phyloP scores from a whole-genome alignment of 1,140 invertebrate genomes.

The Drosophila biarmipes region DNA sequence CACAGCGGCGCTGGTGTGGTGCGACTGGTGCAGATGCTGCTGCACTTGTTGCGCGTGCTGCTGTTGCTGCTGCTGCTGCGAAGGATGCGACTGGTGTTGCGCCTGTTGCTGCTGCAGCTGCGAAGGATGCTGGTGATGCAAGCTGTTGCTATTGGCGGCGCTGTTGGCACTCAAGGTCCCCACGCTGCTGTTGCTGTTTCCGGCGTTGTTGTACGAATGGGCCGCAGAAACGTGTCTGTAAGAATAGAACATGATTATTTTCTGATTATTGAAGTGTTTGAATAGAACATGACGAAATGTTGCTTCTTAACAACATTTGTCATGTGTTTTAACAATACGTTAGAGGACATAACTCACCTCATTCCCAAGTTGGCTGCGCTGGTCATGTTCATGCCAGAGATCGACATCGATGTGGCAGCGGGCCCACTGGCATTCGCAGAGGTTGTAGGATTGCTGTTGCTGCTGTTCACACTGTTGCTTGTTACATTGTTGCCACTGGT shows the following conservation, averaged over 20 bases:
- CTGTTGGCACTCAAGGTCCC: constrained; percentile 26
- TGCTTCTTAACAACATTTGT: no score
- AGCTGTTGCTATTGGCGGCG: constrained; percentile 30
- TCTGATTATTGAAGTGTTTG: no score
- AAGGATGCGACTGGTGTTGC: constrained; percentile 28
- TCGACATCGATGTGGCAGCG: constrained; percentile 44
- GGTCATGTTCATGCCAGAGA: constrained; percentile 35
- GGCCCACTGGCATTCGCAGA: constrained; percentile 28
- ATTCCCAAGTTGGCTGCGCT: constrained; percentile 50
- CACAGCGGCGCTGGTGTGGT: constrained; percentile 62
- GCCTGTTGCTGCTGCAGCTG: constrained; percentile 27
- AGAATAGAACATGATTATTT: not conserved
- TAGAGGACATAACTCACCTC: constrained; percentile 34
- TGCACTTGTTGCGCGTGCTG: constrained; percentile 31
- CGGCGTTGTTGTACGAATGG: constrained; percentile 57
- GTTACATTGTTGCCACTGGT: constrained; percentile 3
- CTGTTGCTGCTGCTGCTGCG: constrained; percentile 42
- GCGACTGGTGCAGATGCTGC: constrained; percentile 50
- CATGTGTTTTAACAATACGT: no score
- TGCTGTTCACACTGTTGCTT: constrained; percentile 20
- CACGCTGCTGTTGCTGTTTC: constrained; percentile 31
- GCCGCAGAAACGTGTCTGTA: constrained; percentile 47
- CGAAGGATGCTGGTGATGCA: constrained; percentile 51
- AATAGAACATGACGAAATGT: no score
- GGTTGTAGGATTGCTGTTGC: constrained; percentile 19